phyloP scores from a whole-genome alignment of 1,140 invertebrate species.

The Epicauta chinensis region DNA sequence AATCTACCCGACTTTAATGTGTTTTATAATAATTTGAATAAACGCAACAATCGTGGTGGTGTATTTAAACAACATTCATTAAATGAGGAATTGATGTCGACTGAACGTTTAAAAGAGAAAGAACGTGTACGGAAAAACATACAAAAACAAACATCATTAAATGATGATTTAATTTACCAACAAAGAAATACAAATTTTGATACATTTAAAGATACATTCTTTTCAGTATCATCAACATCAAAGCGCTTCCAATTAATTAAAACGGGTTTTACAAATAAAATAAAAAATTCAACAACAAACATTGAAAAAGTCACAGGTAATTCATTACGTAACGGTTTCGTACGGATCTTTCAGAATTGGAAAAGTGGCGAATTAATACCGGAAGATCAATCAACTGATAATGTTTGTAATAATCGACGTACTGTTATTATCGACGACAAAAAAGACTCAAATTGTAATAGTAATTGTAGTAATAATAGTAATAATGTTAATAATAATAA shows the following conservation, averaged over 20 bases:
- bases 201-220: conserved; percentile 64
- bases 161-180: conserved; percentile 79
- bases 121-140: conserved; percentile 78
- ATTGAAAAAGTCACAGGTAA: conserved; percentile 70
- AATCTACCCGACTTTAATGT: conserved; percentile 54
- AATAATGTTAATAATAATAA: conserved; percentile 35
- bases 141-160: conserved; percentile 81
- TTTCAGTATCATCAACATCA: conserved; percentile 59
- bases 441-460: conserved; percentile 33
- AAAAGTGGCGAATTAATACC: conserved; percentile 35
- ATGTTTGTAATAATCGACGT: conserved; percentile 11
- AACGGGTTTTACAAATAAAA: conserved; percentile 63
- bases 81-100: conserved; percentile 83
- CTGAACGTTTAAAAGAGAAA: conserved; percentile 74
- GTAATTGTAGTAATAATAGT: conserved; percentile 41
- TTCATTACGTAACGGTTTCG: conserved; percentile 34
- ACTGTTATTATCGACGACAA: conserved; percentile 22
- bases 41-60: conserved; percentile 46
- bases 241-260: conserved; percentile 79
- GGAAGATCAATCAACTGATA: conserved; percentile 29
- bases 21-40: conserved; percentile 1
- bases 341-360: conserved; percentile 41
- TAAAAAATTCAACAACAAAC: conserved; percentile 71
- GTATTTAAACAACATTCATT: conserved; percentile 81
- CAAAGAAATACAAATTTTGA: conserved; percentile 58